Conservation (phyloP, 2,888 invertebrate genomes). For the Erpobdella octoculata region DNA sequence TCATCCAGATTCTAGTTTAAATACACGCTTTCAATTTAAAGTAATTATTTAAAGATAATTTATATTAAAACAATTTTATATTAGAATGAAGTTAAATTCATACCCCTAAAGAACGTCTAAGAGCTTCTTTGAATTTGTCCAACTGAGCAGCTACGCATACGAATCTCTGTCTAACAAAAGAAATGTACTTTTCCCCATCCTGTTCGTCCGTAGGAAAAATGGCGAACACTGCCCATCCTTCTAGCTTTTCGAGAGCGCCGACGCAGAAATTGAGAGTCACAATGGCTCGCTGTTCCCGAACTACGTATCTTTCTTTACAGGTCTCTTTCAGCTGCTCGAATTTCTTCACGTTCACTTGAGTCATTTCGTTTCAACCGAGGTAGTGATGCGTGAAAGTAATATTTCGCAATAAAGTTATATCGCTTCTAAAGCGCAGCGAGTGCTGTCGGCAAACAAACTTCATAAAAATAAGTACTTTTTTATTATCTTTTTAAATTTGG, state of each 20-base stretch:
- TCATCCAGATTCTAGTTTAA: too few species aligned
- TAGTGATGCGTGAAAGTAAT: not conserved
- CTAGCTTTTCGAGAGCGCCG: conserved; percentile 31
- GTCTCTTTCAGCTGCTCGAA: conserved; percentile 30
- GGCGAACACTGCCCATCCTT: conserved; percentile 34
- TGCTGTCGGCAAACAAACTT: too few species aligned
- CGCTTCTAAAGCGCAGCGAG: too few species aligned
- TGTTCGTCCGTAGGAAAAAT: conserved; percentile 33
- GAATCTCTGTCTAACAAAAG: conserved; percentile 32
- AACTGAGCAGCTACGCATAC: conserved; percentile 30
- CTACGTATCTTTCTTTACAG: conserved; percentile 29
- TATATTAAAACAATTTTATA: not conserved
- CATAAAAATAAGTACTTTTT: too few species aligned
- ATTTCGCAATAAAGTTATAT: too few species aligned
- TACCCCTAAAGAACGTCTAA: not conserved
- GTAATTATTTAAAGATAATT: not conserved
- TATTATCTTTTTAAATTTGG: too few species aligned
- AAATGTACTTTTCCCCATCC: conserved; percentile 30
- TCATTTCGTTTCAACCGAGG: not conserved
- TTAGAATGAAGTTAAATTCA: not conserved
- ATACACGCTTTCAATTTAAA: too few species aligned
- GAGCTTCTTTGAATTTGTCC: conserved; percentile 7
- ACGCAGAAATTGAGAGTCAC: conserved; percentile 32
- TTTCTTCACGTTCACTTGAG: conserved; percentile 13
- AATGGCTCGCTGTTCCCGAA: conserved; percentile 26